These are phyloP conservation scores for Cherax quadricarinatus DNA, from an alignment of 1,140 invertebrate genomes.

Conservation along the genomic window DNA sequence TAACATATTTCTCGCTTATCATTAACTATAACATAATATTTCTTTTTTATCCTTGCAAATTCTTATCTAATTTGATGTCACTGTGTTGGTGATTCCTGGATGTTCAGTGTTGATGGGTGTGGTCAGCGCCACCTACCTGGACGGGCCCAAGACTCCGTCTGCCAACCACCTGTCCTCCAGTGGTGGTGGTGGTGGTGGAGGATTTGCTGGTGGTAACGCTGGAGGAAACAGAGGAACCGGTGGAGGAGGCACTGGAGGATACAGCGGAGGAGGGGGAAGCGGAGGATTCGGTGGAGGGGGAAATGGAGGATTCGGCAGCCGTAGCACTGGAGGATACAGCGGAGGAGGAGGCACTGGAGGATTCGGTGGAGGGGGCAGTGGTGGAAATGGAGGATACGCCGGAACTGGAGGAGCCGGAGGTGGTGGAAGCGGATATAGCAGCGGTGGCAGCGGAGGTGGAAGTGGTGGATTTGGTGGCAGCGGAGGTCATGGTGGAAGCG, in stretches of 20 bases:
- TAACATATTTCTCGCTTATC: too few relatives aligned
- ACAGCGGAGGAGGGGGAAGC: background rate
- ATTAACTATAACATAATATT: too few relatives aligned
- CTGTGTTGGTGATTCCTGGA: background rate
- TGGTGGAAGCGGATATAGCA: background rate
- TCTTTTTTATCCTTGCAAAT: too few relatives aligned
- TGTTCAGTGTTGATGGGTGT: slow-evolving; percentile 12
- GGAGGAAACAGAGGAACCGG: background rate
- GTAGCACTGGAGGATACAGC: background rate
- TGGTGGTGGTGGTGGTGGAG: background rate
- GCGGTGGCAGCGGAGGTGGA: background rate
- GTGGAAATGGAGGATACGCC: background rate
- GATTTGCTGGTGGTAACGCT: background rate
- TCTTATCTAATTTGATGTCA: background rate
- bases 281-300: slow-evolving; percentile 4
- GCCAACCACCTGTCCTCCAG: background rate
- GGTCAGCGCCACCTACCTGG: slow-evolving; percentile 13
- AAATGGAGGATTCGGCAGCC: background rate
- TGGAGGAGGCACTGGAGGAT: background rate
- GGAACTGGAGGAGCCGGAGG: background rate
- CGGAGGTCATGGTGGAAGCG: slow-evolving; percentile 14
- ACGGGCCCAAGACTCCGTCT: background rate
- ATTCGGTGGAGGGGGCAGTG: background rate
- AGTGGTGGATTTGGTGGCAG: background rate
- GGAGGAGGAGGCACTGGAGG: slow-evolving; percentile 17